Base-by-base conservation (phyloP, 2,797 vertebrate species). In the Tadarida brasiliensis region DNA sequence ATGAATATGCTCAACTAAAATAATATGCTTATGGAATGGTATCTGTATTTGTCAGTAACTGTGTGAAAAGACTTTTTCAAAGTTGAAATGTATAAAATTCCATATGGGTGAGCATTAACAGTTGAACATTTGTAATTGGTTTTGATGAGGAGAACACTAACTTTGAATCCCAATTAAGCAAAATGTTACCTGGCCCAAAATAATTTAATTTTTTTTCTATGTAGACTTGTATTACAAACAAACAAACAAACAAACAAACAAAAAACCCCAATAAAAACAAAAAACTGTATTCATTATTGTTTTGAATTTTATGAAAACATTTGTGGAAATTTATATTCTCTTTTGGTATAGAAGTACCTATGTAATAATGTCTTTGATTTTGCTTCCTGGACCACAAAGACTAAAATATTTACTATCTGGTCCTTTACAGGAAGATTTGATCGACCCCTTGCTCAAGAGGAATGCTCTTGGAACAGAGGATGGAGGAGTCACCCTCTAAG, bases 231-330 rank as follows among this genome's bases (percentile, higher is more conserved):
- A 74, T 92, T 90, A 56, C 8, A 57, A 90, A 44, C 6, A 39
- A 39, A 39, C 3, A 3, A 44, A 44, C 5, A 44, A 44, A 44
- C 5, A 44, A 44, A 44, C 39, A 44, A 44, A 44, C 5, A 44
- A 4, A 44, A 44, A 44, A 44, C 39, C 39, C 5, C 39, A 44
- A 44, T 44, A 44, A 44, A 44, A 44, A 56, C 8, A 57, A 90
- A 44, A 82, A 57, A 19, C 30, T 65, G 14, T 24, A 26, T 2
- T 19, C 15, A 22, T 81, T 84, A 74, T 30, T 57, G 68, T 67
- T 91, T 82, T 76, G 39, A 95, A 67, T 74, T 95, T 86, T 71
- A 33, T 35, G 30, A 39, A 49, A 77, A 87, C 68, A 82, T n/a
- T 80, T 51, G 20, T 81, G 26, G 28, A 80, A 73, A 86, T 80